phyloP scores from a whole-genome alignment of 2,797 vertebrate species.

The Anisognathus igniventris region DNA sequence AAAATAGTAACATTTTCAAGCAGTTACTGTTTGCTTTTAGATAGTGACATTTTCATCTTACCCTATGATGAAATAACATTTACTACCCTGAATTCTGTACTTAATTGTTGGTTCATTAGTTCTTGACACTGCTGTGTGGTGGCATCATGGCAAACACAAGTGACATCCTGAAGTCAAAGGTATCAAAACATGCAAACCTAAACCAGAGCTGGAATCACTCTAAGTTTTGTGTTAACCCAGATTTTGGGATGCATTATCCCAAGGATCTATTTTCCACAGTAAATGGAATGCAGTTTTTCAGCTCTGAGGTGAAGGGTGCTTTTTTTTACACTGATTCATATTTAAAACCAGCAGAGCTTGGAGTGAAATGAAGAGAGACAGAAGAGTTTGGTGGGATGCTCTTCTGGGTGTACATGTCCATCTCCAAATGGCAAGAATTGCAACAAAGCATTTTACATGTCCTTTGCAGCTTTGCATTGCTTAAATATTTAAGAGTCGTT shows the following conservation, averaged over 20 bases:
- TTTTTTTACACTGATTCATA: background rate
- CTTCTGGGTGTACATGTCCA: background rate
- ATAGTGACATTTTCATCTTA: background rate
- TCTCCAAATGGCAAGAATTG: background rate
- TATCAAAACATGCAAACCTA: background rate
- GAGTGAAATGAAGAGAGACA: background rate
- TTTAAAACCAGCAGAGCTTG: background rate
- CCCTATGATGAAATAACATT: background rate
- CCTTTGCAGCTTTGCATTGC: background rate
- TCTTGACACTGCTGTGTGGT: background rate
- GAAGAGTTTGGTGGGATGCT: background rate
- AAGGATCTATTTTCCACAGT: background rate
- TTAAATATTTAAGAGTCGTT: background rate
- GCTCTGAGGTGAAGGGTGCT: background rate
- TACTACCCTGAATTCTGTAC: background rate
- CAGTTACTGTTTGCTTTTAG: background rate
- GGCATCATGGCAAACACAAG: background rate
- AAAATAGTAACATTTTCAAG: background rate
- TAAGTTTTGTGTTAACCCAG: background rate
- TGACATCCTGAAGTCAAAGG: background rate
- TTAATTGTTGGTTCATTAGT: background rate
- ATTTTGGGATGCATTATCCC: background rate
- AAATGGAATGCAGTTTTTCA: background rate
- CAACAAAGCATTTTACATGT: constrained; percentile 6
- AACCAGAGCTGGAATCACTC: background rate